These are phyloP conservation scores for Ridgeia piscesae DNA, from an alignment of 1,140 invertebrate species.

Conservation along the genomic window DNA sequence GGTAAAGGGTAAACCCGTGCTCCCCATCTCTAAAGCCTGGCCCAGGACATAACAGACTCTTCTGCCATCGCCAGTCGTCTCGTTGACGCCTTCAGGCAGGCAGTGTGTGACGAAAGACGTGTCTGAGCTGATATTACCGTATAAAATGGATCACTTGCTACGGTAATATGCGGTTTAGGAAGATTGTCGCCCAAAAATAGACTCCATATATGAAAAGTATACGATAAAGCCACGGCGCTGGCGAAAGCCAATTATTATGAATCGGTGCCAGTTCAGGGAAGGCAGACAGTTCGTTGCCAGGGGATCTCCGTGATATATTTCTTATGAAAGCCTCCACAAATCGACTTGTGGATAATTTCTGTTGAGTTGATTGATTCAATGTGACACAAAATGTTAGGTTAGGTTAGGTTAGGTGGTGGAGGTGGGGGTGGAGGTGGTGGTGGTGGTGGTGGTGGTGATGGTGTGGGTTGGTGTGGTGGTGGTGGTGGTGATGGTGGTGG, in stretches of 20 bases:
- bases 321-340: background rate
- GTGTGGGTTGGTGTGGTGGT: no score
- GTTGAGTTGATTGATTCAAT: no score
- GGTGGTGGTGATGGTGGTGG: no score
- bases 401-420: no score
- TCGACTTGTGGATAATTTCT: background rate
- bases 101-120: background rate
- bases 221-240: background rate
- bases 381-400: no score
- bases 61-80: background rate
- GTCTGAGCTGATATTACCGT: background rate
- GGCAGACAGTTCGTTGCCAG: no score
- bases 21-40: background rate
- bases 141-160: background rate
- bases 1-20: background rate
- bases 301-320: no score
- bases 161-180: background rate
- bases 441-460: no score
- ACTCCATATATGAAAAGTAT: background rate
- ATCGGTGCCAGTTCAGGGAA: no score
- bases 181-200: background rate
- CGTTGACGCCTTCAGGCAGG: slow-evolving; percentile 38
- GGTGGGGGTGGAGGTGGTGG: no score
- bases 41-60: slow-evolving; percentile 43
- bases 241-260: background rate